Conservation (phyloP, 2,797 vertebrate species). For the Molothrus aeneus region DNA sequence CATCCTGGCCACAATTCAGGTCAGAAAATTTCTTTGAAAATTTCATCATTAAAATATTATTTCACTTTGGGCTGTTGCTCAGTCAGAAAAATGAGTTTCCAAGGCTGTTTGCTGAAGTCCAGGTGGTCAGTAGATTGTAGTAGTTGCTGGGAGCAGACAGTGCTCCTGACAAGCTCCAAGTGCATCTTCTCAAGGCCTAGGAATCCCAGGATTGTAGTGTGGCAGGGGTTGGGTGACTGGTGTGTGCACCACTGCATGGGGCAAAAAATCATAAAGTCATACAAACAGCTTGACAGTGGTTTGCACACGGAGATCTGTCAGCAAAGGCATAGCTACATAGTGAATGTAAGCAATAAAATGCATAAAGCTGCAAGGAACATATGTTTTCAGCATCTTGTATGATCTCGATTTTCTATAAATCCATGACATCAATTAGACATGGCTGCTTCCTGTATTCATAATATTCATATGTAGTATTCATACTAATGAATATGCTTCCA, state of each 20-base stretch:
- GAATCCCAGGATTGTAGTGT: neutral
- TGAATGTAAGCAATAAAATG: neutral
- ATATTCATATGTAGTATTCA: neutral
- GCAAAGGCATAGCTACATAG: neutral
- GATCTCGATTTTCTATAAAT: neutral
- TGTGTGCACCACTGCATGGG: neutral
- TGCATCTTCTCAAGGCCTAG: neutral
- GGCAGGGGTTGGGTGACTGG: fast-evolving
- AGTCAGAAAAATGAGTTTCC: neutral
- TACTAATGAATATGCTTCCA: neutral
- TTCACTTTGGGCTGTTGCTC: neutral
- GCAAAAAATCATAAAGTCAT: neutral
- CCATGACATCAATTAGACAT: neutral
- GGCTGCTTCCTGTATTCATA: neutral
- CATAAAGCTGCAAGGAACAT: neutral
- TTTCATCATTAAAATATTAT: neutral
- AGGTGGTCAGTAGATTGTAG: neutral
- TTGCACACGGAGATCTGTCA: neutral
- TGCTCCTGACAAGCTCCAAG: neutral
- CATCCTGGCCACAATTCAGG: neutral
- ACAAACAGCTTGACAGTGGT: neutral
- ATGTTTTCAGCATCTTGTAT: neutral
- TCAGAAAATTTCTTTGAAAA: neutral
- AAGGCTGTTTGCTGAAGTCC: neutral
- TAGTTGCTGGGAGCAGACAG: neutral